Percentiles rank a stretch among this genome's conserved stretches.
These are phyloP conservation scores for Cotesia typhae DNA, from an alignment of 1,140 invertebrate species.

Conservation along the genomic window DNA sequence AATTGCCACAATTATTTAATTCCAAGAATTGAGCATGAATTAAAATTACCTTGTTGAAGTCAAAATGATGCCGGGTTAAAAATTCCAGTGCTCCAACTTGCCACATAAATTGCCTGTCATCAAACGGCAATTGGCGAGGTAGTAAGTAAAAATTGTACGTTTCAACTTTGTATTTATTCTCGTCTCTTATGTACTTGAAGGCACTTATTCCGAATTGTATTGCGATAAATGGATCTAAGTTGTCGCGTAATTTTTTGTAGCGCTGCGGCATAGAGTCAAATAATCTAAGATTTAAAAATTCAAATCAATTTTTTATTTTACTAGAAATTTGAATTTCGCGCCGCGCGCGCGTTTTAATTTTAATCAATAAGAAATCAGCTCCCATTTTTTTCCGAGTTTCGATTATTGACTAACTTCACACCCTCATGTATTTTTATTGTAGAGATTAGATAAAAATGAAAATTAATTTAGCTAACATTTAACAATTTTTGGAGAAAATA, in stretches of 20 bases:
- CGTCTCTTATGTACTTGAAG: constrained; percentile 68
- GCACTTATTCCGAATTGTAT: constrained; percentile 73
- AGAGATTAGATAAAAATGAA: too few species aligned
- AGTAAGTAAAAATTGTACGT: constrained; percentile 76
- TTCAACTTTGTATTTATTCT: constrained; percentile 68
- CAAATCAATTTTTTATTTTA: constrained; percentile 7
- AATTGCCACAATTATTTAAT: background rate
- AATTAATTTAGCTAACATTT: too few species aligned
- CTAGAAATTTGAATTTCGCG: too few species aligned
- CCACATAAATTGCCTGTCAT: constrained; percentile 70
- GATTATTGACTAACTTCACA: too few species aligned
- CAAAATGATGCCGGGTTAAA: constrained; percentile 72
- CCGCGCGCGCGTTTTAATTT: too few species aligned
- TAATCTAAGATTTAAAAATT: constrained; percentile 67
- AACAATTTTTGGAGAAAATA: too few species aligned
- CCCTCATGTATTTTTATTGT: too few species aligned
- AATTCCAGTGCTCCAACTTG: constrained; percentile 74
- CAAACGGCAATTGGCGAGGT: constrained; percentile 69
- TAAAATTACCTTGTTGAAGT: constrained; percentile 77
- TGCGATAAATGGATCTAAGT: constrained; percentile 70
- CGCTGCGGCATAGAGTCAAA: constrained; percentile 74
- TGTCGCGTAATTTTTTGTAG: constrained; percentile 70
- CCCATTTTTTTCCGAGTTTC: too few species aligned
- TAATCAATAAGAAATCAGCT: too few species aligned
- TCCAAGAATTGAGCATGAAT: background rate